phyloP scores from a whole-genome alignment of 2,113 vertebrate genomes.

The Ptilonorhynchus violaceus region DNA sequence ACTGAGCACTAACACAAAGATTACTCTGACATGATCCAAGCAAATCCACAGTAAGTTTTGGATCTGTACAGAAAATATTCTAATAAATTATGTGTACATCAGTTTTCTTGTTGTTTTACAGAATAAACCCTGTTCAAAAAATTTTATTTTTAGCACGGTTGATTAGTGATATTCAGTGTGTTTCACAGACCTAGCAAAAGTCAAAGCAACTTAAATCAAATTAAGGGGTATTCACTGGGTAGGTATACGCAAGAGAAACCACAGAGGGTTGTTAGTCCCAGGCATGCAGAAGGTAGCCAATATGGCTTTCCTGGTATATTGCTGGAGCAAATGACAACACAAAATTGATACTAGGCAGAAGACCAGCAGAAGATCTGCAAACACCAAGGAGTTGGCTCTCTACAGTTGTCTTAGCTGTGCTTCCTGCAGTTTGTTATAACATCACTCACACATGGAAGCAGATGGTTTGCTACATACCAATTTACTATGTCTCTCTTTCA shows the following conservation, averaged over 20 bases:
- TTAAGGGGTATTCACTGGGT: background rate
- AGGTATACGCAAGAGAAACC: background rate
- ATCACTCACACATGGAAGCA: slow-evolving; percentile 1
- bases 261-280: background rate
- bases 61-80: background rate
- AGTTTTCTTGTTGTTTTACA: background rate
- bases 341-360: background rate
- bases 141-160: background rate
- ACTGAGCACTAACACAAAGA: background rate
- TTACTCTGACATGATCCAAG: background rate
- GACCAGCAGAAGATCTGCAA: slow-evolving; percentile 13
- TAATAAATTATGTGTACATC: background rate
- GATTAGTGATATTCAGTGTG: background rate
- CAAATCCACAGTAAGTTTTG: background rate
- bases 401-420: background rate
- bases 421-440: slow-evolving; percentile 13
- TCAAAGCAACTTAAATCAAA: background rate
- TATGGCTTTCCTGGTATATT: background rate
- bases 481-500: slow-evolving; percentile 39
- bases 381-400: background rate
- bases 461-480: slow-evolving; percentile 39
- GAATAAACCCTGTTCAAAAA: background rate
- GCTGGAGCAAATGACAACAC: background rate
- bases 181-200: background rate
- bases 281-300: background rate